Evolutionary conservation across 2,113 vertebrate species (phyloP).

Genomic region (Pollachius pollachius): DNA sequence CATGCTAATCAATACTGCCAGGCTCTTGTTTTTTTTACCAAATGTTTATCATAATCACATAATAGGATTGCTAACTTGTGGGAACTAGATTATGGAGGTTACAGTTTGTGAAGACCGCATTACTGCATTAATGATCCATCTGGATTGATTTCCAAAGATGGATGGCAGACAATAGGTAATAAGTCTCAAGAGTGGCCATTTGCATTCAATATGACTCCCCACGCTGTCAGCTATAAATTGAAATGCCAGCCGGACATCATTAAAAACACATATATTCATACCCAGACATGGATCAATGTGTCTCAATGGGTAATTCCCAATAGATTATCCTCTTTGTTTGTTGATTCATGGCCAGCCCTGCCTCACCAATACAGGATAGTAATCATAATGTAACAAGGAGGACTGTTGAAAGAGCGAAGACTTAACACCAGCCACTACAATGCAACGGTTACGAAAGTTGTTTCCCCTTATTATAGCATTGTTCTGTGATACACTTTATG

Average conservation of each 20-base stretch:
- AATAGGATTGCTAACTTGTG: neutral
- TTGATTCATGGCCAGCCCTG: neutral
- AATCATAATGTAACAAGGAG: no score
- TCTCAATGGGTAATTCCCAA: neutral
- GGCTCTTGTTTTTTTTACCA: neutral
- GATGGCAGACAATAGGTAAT: constrained; percentile 3
- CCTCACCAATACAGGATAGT: neutral
- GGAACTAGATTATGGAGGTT: neutral
- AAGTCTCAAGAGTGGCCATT: neutral
- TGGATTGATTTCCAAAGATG: constrained; percentile 4
- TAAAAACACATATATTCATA: constrained; percentile 14
- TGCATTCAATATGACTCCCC: constrained; percentile 7
- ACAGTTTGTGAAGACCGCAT: neutral
- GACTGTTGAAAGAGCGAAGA: neutral
- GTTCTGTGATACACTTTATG: neutral
- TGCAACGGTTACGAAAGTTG: neutral
- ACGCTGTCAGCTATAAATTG: constrained; percentile 6
- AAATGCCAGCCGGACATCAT: constrained; percentile 9
- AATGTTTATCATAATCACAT: neutral
- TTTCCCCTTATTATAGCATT: neutral
- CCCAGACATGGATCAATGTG: constrained; percentile 5
- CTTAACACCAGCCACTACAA: neutral
- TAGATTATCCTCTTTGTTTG: constrained; percentile 8
- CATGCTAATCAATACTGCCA: neutral
- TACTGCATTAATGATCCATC: constrained; percentile 2